A percentile compares a stretch with the other conserved stretches of the same genome.
Conservation (phyloP, 2,113 vertebrate genomes). For the Pyrgilauda ruficollis region DNA sequence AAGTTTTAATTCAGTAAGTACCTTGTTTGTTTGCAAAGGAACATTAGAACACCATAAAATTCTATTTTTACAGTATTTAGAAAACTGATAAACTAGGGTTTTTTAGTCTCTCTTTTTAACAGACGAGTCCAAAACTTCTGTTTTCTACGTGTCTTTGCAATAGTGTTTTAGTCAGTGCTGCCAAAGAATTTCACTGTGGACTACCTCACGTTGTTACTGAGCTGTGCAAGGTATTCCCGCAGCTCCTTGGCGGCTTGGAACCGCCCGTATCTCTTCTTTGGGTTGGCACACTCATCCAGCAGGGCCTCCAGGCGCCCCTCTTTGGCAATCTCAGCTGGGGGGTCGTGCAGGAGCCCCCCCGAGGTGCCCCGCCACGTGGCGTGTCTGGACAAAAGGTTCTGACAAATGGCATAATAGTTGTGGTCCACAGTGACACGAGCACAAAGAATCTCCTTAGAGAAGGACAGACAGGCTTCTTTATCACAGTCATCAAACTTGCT, state of each 20-base stretch:
- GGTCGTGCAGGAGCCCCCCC: constrained; percentile 94
- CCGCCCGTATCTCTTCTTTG: constrained; percentile 89
- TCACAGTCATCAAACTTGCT: constrained; percentile 98
- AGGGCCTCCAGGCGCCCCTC: constrained; percentile 89
- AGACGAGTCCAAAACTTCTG: constrained; percentile 19
- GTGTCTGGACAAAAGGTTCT: constrained; percentile 93
- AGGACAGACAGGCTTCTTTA: constrained; percentile 95
- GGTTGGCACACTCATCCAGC: constrained; percentile 94
- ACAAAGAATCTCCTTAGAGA: constrained; percentile 96
- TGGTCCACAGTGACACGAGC: constrained; percentile 94
- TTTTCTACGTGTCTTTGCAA: constrained; percentile 33
- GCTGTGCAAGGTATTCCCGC: constrained; percentile 89
- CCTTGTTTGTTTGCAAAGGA: constrained; percentile 69
- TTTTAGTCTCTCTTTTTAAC: constrained; percentile 31
- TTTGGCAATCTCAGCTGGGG: constrained; percentile 89
- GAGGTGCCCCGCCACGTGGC: constrained; percentile 95
- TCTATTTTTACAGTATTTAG: constrained; percentile 53
- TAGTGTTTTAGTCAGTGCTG: constrained; percentile 48
- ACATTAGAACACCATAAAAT: constrained; percentile 46
- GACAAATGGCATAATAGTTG: constrained; percentile 98
- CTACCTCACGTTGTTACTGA: constrained; percentile 90
- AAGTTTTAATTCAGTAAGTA: constrained; percentile 69
- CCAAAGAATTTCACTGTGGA: constrained; percentile 6
- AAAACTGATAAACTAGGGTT: constrained; percentile 13
- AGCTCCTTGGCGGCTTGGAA: constrained; percentile 94